Conservation (phyloP, 1,140 invertebrate genomes). For the Dysdera silvatica region DNA sequence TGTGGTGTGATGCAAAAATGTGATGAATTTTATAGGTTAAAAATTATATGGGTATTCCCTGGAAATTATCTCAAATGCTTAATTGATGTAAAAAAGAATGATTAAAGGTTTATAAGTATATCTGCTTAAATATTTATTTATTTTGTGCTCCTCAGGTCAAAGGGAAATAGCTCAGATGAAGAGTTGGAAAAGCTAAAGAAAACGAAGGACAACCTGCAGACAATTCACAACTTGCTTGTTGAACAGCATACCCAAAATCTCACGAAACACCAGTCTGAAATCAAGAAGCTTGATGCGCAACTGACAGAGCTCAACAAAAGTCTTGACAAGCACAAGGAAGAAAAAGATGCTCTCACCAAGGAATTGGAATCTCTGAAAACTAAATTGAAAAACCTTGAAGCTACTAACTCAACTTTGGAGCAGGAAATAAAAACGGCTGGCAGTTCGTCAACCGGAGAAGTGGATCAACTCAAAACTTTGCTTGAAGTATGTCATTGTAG, state of each 20-base stretch:
- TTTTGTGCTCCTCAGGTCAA: too few relatives aligned
- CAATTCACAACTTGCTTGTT: conserved; percentile 5
- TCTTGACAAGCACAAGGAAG: background rate
- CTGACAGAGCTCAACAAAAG: conserved; percentile 4
- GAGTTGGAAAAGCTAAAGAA: conserved; percentile 18
- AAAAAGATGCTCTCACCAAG: background rate
- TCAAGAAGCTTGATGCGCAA: conserved; percentile 1
- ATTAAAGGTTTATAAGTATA: too few relatives aligned
- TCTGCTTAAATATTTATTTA: too few relatives aligned
- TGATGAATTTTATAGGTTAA: too few relatives aligned
- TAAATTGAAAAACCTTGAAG: background rate
- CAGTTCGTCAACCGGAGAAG: too few relatives aligned
- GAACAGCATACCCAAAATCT: conserved; percentile 17
- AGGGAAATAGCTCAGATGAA: conserved; percentile 48
- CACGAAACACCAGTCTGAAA: conserved; percentile 5
- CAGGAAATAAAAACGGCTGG: conserved; percentile 11
- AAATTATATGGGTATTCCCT: too few relatives aligned
- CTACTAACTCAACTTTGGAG: background rate
- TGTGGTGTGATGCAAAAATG: too few relatives aligned
- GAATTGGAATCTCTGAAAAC: conserved; percentile 6
- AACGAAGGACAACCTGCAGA: conserved; percentile 15
- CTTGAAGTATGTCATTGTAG: too few relatives aligned
- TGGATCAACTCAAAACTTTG: too few relatives aligned
- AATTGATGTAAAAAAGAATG: too few relatives aligned
- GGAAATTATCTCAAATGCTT: too few relatives aligned